Conservation (phyloP, 2,888 invertebrate genomes). For the Drosophila anomalipes region DNA sequence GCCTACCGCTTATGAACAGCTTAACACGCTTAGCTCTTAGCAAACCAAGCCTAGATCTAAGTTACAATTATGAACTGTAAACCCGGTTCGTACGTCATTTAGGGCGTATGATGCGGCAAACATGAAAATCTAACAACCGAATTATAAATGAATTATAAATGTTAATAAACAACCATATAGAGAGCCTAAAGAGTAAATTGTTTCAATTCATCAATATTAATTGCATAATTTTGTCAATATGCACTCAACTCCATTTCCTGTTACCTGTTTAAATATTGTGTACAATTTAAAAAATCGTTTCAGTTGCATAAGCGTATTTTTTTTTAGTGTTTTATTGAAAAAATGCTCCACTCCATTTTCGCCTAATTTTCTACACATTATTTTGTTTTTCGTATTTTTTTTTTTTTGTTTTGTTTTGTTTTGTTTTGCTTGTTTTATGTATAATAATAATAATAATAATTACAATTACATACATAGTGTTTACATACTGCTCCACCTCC, state of each 20-base stretch:
- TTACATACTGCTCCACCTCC: constrained; percentile 71
- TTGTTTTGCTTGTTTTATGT: constrained; percentile 43
- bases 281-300: constrained; percentile 9
- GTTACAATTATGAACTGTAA: constrained; percentile 43
- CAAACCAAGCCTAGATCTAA: constrained; percentile 60
- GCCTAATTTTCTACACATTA: constrained; percentile 77
- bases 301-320: constrained; percentile 51
- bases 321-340: constrained; percentile 78
- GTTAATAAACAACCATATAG: constrained; percentile 72
- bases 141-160: constrained; percentile 76
- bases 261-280: background rate
- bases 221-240: background rate
- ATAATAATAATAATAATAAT: constrained; percentile 65
- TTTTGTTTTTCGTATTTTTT: constrained; percentile 51
- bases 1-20: constrained; percentile 62
- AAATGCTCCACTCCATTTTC: constrained; percentile 79
- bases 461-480: constrained; percentile 75
- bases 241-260: background rate
- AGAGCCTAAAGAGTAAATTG: constrained; percentile 35
- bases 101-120: constrained; percentile 45
- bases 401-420: constrained; percentile 46
- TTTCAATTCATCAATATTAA: background rate
- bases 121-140: constrained; percentile 74
- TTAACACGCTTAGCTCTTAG: constrained; percentile 72
- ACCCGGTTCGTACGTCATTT: constrained; percentile 16